Base-by-base conservation (phyloP, 2,797 vertebrate species). In the Phataginus tetradactyla region DNA sequence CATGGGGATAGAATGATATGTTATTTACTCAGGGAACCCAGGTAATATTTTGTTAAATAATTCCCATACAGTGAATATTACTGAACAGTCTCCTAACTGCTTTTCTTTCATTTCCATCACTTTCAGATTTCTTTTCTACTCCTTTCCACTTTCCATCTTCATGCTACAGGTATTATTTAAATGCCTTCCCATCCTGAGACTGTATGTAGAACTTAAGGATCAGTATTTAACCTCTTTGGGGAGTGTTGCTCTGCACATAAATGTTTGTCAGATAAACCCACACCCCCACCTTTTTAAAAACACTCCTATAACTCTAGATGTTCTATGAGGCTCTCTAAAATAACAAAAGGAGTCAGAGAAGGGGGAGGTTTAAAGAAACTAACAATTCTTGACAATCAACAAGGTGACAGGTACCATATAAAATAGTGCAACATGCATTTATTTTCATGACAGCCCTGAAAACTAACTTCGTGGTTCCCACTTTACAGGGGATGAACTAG, bases 1-100 rank as follows among this genome's bases (percentile, higher is more conserved):
- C 63, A 59, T 12, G 51, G 64, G 37, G n/a, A 71, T 13, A 90
- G 69, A 92, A 78, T 64, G 66, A 87, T 63, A 39, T 27, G 59
- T 71, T 63, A 75, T 86, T 79, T 81, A 92, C n/a, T 89, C 27
- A 20, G 45, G 74, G 37, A 92, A 92, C 25, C 8, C 64, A 55
- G 59, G 83, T 68, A 39, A 68, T 75, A 77, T 34, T 95, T 79
- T 72, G 21, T 57, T 72, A 93, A 90, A 78, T 78, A 91, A 87
- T 94, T 93, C 64, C 69, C 42, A 72, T 29, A 78, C 34, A 81
- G 6, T 84, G 20, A 84, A 4, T 66, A 79, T 91, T 66, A n/a
- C 7, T 29, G 14, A 71, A 29, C 21, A 71, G 27, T 89, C 45
- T 59, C 18, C 78, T 83, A 71, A 37, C 5, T 18, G 68, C 63